Percentiles rank a stretch among this genome's conserved stretches.
Conservation (phyloP, 2,113 vertebrate species). For the Lanius collurio region DNA sequence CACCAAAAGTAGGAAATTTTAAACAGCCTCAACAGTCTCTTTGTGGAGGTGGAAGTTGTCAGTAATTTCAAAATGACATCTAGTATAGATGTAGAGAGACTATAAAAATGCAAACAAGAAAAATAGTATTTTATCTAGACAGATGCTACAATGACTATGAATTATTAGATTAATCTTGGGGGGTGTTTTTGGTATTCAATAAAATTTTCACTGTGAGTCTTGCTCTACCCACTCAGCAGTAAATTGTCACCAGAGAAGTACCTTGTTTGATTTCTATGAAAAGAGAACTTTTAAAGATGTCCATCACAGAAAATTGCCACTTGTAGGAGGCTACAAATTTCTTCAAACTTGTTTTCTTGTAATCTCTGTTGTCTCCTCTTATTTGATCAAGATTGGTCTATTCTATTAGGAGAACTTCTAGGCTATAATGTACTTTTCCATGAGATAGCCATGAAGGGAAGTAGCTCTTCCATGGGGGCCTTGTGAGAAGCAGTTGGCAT, state of each 20-base stretch:
- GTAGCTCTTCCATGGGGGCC: background rate
- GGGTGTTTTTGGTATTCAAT: background rate
- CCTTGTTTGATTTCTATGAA: background rate
- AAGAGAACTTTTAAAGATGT: background rate
- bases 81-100: background rate
- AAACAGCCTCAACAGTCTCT: background rate
- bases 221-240: background rate
- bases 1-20: background rate
- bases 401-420: background rate
- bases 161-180: background rate
- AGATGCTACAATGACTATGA: background rate
- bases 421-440: background rate
- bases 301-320: background rate
- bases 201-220: background rate
- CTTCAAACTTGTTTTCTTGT: background rate
- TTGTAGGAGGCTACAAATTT: background rate
- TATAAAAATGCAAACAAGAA: background rate
- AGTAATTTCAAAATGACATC: background rate
- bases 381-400: background rate
- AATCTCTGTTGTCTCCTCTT: background rate
- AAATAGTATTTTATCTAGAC: background rate
- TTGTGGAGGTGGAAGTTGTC: background rate
- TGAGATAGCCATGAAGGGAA: background rate
- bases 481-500: background rate
- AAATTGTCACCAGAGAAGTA: background rate